A percentile compares a stretch with the other conserved stretches of the same genome.
Conservation (phyloP, 2,797 vertebrate genomes). For the Otolemur crassicaudatus region DNA sequence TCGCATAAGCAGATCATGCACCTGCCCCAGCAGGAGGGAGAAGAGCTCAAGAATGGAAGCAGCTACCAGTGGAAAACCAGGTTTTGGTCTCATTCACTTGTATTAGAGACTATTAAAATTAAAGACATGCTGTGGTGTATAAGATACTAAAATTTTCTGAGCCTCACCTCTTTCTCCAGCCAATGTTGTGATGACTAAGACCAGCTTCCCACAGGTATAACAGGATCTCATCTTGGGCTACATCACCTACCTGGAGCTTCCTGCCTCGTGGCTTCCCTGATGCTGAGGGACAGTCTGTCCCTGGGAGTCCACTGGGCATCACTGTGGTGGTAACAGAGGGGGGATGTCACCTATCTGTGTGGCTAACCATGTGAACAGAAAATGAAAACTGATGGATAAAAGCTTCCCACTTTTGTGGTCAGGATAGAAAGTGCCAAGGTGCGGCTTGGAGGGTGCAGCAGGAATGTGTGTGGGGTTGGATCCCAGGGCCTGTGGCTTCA, state of each 20-base stretch:
- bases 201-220: neutral
- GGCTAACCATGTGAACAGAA: neutral
- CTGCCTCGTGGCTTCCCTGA: neutral
- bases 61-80: neutral
- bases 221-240: neutral
- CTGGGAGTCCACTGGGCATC: neutral
- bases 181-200: neutral
- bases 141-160: neutral
- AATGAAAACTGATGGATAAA: neutral
- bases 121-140: neutral
- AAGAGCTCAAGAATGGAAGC: neutral
- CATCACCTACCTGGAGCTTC: neutral
- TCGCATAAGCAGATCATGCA: fast-evolving
- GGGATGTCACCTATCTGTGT: neutral
- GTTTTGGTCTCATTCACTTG: neutral
- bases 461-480: neutral
- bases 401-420: neutral
- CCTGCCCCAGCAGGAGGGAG: neutral
- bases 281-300: neutral
- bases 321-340: neutral
- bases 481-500: neutral
- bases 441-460: neutral
- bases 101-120: neutral
- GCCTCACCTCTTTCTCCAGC: neutral
- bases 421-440: neutral